phyloP scores from a whole-genome alignment of 2,113 vertebrate genomes.

The Otocyon megalotis region DNA sequence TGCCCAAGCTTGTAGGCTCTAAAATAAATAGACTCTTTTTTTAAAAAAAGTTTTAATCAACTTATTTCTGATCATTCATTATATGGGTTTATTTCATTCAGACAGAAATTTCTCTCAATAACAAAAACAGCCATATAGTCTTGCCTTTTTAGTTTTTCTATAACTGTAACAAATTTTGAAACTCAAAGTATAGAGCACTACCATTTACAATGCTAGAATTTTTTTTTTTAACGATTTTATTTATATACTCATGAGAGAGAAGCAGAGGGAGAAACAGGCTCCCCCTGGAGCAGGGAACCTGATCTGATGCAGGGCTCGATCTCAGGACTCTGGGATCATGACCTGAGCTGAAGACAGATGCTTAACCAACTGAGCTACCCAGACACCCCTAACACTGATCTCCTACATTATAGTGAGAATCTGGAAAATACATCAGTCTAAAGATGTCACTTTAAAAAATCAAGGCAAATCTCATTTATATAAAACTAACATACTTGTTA shows the following conservation, averaged over 20 bases:
- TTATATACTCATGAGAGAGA: no score
- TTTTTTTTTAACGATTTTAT: no score
- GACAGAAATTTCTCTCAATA: not conserved
- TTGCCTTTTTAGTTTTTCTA: not conserved
- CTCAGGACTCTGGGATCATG: no score
- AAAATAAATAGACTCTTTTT: not conserved
- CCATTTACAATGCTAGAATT: not conserved
- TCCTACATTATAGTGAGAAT: not conserved
- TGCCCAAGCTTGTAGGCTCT: not conserved
- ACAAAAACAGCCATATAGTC: not conserved
- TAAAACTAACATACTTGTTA: not conserved
- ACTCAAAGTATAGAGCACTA: not conserved
- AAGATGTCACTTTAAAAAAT: not conserved
- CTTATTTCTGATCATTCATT: constrained; percentile 26
- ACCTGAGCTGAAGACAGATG: no score
- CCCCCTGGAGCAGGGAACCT: no score
- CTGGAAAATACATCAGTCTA: not conserved
- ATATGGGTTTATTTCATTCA: not conserved
- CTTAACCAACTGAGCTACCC: no score
- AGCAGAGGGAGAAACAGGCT: no score
- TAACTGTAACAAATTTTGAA: not conserved
- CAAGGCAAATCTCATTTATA: constrained; percentile 4
- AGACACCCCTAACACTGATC: not conserved
- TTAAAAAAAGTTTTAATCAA: not conserved
- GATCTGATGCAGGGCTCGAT: no score